Evolutionary conservation across 2,797 vertebrate species (phyloP).

Genomic region (Gadopsis bispinosus): DNA sequence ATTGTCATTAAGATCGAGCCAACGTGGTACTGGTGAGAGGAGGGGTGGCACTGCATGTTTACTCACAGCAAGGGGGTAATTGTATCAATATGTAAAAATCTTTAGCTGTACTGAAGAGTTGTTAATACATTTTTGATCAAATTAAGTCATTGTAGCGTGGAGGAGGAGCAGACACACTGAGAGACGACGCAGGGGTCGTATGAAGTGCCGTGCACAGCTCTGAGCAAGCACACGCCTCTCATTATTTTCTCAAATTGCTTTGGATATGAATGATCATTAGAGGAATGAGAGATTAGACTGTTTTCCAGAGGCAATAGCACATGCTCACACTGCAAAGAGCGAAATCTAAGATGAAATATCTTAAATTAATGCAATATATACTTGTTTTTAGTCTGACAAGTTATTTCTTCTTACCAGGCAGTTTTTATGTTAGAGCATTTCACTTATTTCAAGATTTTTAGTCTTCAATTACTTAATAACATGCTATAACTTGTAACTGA

Average conservation of each 20-base stretch:
- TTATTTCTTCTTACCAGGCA: no score
- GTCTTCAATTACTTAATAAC: no score
- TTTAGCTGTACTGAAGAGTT: slow-evolving; percentile 75
- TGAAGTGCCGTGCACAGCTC: slow-evolving; percentile 43
- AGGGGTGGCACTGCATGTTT: slow-evolving; percentile 64
- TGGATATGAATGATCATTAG: slow-evolving; percentile 76
- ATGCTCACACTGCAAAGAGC: slow-evolving; percentile 20
- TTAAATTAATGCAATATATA: no score
- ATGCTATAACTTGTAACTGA: no score
- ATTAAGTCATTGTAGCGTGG: slow-evolving; percentile 78
- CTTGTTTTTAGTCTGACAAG: no score
- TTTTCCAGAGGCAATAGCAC: slow-evolving; percentile 65
- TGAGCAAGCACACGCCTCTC: slow-evolving; percentile 63
- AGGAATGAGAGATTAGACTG: slow-evolving; percentile 68
- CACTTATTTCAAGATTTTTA: no score
- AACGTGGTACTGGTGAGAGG: slow-evolving; percentile 43
- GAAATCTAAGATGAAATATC: no score
- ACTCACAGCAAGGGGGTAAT: slow-evolving; percentile 85
- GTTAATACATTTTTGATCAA: slow-evolving; percentile 85
- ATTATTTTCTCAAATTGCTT: slow-evolving; percentile 67
- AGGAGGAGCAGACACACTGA: slow-evolving; percentile 60
- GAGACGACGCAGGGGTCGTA: slow-evolving; percentile 48
- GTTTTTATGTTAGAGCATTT: no score
- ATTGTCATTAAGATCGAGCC: slow-evolving; percentile 77
- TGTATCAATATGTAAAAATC: slow-evolving; percentile 87